A percentile compares a stretch with the other conserved stretches of the same genome.
phyloP scores from a whole-genome alignment of 2,797 vertebrate genomes.

The Alectoris magna region DNA sequence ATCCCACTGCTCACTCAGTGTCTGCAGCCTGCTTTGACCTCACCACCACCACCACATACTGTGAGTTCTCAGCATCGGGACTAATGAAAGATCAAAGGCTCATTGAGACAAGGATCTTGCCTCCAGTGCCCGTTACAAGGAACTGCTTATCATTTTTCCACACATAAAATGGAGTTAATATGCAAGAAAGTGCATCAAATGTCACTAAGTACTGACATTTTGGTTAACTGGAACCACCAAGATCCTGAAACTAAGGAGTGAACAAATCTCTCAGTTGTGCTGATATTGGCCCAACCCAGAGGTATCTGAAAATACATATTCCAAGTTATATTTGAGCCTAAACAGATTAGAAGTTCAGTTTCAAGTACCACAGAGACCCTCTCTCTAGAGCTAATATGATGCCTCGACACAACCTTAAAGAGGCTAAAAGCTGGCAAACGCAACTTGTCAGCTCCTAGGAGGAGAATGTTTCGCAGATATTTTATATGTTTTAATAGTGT shows the following conservation, averaged over 20 bases:
- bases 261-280: not conserved
- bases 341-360: not conserved
- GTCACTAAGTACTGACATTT: not conserved
- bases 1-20: not conserved
- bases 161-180: not conserved
- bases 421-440: not conserved
- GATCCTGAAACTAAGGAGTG: not conserved
- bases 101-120: not conserved
- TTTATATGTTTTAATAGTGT: not conserved
- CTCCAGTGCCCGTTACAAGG: not conserved
- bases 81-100: not conserved
- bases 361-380: not conserved
- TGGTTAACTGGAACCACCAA: not conserved
- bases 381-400: not conserved
- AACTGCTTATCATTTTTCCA: not conserved
- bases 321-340: not conserved
- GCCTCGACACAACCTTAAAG: fast-evolving
- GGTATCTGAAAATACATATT: not conserved
- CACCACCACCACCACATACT: not conserved
- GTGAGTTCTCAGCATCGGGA: not conserved
- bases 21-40: not conserved
- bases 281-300: not conserved
- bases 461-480: not conserved
- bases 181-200: conserved; percentile 5
- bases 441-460: not conserved